Conservation (phyloP, 2,797 vertebrate species). For the Nyctibius grandis region DNA sequence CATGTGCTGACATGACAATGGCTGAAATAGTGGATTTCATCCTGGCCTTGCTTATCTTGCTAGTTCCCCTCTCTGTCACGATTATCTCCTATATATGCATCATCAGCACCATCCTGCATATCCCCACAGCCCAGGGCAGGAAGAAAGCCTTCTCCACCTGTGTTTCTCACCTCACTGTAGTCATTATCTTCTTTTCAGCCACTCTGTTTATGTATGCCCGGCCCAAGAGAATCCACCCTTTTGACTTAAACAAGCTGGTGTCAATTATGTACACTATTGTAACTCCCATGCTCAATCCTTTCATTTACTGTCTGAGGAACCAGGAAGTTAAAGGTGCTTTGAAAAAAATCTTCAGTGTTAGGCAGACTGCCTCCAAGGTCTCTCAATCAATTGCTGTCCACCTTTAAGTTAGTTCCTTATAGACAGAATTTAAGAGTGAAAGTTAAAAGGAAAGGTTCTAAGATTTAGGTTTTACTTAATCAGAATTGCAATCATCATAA, state of each 20-base stretch:
- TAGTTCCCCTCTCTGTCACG: conserved; percentile 31
- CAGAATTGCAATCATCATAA: neutral
- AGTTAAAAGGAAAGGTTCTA: neutral
- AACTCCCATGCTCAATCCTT: conserved; percentile 56
- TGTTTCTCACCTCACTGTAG: conserved; percentile 48
- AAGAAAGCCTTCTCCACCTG: conserved; percentile 65
- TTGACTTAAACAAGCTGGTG: conserved; percentile 54
- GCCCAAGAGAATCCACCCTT: conserved; percentile 47
- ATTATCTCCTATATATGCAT: conserved; percentile 36
- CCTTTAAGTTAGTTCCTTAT: neutral
- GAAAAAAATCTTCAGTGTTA: neutral
- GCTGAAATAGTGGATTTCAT: conserved; percentile 60
- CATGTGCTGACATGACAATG: conserved; percentile 15
- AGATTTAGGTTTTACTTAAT: neutral
- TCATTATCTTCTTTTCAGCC: conserved; percentile 54
- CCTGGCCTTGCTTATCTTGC: conserved; percentile 49
- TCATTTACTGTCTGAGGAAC: conserved; percentile 64
- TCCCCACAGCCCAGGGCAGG: neutral
- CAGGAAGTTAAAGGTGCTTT: conserved; percentile 50
- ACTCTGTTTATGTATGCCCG: conserved; percentile 50
- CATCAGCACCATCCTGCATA: neutral
- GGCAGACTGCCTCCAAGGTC: neutral
- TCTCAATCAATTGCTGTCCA: too few relatives aligned
- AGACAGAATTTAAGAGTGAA: neutral
- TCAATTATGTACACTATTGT: conserved; percentile 52